A percentile compares a stretch with the other conserved stretches of the same genome.
These are phyloP conservation scores for Pelodiscus sinensis DNA, from an alignment of 2,113 vertebrate species.

Conservation along the genomic window DNA sequence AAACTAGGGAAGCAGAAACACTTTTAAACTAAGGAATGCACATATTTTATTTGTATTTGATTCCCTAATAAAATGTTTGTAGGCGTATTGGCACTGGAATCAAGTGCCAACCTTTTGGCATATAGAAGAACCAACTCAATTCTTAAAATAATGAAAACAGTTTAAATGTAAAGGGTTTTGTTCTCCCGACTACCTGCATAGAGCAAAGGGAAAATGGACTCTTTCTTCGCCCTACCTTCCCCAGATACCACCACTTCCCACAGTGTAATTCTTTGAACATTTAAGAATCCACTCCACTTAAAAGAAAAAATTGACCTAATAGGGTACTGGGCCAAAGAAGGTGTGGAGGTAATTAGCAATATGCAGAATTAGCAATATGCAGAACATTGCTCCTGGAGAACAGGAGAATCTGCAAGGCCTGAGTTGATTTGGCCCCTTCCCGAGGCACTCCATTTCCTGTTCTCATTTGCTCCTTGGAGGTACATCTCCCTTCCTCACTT, in stretches of 20 bases:
- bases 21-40: neutral
- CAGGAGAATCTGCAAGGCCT: neutral
- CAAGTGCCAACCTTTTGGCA: neutral
- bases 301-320: neutral
- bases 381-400: too few species aligned
- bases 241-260: neutral
- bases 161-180: neutral
- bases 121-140: neutral
- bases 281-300: neutral
- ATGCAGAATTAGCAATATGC: too few species aligned
- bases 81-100: neutral
- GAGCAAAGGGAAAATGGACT: neutral
- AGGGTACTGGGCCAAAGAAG: neutral
- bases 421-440: neutral
- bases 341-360: too few species aligned
- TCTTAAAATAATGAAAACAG: neutral
- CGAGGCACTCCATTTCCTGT: neutral
- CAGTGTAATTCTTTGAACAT: neutral
- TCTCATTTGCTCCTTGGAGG: neutral
- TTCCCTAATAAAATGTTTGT: neutral
- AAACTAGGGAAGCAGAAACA: neutral
- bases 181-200: neutral
- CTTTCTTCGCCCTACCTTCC: neutral
- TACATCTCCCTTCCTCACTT: neutral
- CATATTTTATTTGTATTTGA: neutral